A percentile compares a stretch with the other conserved stretches of the same genome.
These are phyloP conservation scores for Neolamprologus falcicula DNA, from an alignment of 2,113 vertebrate genomes.

Conservation along the genomic window DNA sequence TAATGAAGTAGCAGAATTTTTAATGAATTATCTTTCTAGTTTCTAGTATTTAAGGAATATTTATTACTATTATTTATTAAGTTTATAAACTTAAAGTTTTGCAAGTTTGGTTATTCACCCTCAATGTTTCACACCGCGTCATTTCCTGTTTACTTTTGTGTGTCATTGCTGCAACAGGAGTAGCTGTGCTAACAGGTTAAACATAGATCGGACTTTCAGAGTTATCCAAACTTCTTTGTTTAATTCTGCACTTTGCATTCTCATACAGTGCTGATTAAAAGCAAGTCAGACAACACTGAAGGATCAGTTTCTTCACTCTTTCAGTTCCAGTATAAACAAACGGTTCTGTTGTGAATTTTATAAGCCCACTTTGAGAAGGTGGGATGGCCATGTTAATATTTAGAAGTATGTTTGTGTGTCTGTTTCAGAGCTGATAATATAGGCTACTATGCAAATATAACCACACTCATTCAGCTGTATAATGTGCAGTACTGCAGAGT, in stretches of 20 bases:
- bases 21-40: not conserved
- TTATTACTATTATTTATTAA: not conserved
- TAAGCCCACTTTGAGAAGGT: not conserved
- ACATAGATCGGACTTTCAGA: not conserved
- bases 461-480: not conserved
- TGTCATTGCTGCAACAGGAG: not conserved
- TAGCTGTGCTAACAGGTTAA: not conserved
- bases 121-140: rapidly evolving
- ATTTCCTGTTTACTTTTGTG: not conserved
- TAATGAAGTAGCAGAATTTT: not conserved
- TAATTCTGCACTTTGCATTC: not conserved
- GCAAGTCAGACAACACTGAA: rapidly evolving
- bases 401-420: not conserved
- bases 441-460: not conserved
- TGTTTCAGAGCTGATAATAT: not conserved
- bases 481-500: not conserved
- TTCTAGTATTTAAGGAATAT: rapidly evolving
- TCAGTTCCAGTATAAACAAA: not conserved
- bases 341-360: not conserved
- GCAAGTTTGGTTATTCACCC: not conserved
- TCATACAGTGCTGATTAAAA: not conserved
- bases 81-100: not conserved
- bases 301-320: not conserved
- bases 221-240: not conserved
- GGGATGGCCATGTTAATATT: not conserved